These are phyloP conservation scores for Pammene fasciana DNA, from an alignment of 2,888 invertebrate species.

Conservation along the genomic window DNA sequence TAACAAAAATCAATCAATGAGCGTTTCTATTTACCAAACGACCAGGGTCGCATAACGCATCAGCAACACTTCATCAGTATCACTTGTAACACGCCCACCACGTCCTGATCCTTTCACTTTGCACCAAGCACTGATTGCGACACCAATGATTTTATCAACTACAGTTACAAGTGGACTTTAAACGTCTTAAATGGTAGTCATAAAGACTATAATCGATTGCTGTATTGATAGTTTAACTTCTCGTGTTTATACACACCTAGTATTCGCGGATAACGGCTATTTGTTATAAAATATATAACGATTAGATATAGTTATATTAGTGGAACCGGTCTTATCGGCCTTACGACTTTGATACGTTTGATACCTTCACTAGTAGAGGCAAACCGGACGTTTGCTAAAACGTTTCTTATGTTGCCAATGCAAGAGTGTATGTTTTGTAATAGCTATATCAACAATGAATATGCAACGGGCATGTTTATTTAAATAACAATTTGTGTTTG, in stretches of 20 bases:
- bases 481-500: no score
- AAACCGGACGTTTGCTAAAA: conserved; percentile 29
- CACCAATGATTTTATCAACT: conserved; percentile 33
- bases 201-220: conserved; percentile 36
- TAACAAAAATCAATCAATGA: conserved; percentile 39
- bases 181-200: conserved; percentile 18
- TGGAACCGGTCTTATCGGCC: conserved; percentile 34
- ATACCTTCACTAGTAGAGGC: conserved; percentile 28
- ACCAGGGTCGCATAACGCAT: conserved; percentile 55
- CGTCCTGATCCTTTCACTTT: conserved; percentile 62
- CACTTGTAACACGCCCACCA: conserved; percentile 49
- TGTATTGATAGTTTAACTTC: conserved; percentile 15
- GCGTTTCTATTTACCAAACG: conserved; percentile 48
- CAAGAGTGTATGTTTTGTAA: conserved; percentile 20
- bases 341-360: conserved; percentile 10
- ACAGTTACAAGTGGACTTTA: conserved; percentile 15
- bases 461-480: neutral
- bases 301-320: conserved; percentile 17
- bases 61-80: conserved; percentile 43
- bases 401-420: conserved; percentile 26
- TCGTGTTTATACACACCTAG: conserved; percentile 38
- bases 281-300: conserved; percentile 36
- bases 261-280: conserved; percentile 30
- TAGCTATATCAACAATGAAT: conserved; percentile 4
- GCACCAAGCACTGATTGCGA: conserved; percentile 45